Evolutionary conservation across 2,113 vertebrate genomes (phyloP).

Genomic region (western clawed frog (Xenopus tropicalis)): DNA sequence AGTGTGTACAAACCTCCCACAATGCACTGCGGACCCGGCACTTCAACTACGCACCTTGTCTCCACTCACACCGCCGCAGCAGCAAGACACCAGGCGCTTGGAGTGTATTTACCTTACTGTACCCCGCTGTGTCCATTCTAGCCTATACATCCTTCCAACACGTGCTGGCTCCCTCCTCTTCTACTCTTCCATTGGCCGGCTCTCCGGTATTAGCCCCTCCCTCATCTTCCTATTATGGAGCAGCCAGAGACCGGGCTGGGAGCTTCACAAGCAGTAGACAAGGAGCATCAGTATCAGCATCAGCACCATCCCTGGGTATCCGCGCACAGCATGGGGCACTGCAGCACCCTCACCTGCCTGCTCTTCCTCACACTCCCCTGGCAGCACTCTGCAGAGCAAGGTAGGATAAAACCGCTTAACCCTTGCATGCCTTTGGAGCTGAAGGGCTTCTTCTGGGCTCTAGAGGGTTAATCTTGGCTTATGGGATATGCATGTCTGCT

Average conservation of each 20-base stretch:
- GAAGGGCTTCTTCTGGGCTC: not conserved
- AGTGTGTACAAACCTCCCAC: too few species aligned
- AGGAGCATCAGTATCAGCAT: conserved; percentile 35
- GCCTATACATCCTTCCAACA: conserved; percentile 9
- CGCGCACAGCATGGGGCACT: conserved; percentile 40
- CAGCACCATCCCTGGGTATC: conserved; percentile 34
- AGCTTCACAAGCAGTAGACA: conserved; percentile 29
- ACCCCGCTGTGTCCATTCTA: not conserved
- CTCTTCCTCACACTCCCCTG: conserved; percentile 29
- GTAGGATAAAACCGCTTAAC: conserved; percentile 4
- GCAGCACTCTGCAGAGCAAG: conserved; percentile 38
- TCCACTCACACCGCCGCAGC: too few species aligned
- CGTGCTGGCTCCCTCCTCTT: conserved; percentile 35
- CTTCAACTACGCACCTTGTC: too few species aligned
- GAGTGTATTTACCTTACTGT: too few species aligned
- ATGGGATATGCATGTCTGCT: not conserved
- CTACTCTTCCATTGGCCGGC: conserved; percentile 8
- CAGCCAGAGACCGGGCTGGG: conserved; percentile 27
- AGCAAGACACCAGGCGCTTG: too few species aligned
- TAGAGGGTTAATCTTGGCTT: not conserved
- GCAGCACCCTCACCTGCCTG: conserved; percentile 36
- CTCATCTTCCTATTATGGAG: conserved; percentile 40
- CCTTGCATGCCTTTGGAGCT: not conserved
- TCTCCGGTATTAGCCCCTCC: conserved; percentile 18
- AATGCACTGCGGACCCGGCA: too few species aligned